Conservation (phyloP, 1,140 invertebrate genomes). For the Chrysopa pallens region DNA sequence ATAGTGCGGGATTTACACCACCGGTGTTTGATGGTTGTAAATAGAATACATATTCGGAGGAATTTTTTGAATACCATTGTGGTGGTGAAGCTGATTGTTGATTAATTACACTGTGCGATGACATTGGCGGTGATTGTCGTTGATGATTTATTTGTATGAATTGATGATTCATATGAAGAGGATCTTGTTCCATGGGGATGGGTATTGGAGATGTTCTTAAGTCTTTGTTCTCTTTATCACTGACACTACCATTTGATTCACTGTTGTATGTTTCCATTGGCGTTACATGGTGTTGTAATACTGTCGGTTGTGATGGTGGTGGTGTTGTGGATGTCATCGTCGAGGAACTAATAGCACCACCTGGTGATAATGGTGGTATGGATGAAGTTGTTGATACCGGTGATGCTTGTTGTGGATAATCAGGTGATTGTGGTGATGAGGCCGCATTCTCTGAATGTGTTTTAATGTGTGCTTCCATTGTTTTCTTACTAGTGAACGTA, state of each 20-base stretch:
- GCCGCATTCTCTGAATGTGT: slow-evolving; percentile 57
- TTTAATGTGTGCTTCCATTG: slow-evolving; percentile 76
- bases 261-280: neutral
- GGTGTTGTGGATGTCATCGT: slow-evolving; percentile 8
- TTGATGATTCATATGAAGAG: neutral
- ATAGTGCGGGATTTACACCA: slow-evolving; percentile 25
- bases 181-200: neutral
- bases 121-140: neutral
- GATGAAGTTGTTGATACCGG: slow-evolving; percentile 14
- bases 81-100: slow-evolving; percentile 3
- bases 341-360: too few species aligned
- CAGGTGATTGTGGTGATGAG: slow-evolving; percentile 17
- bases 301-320: slow-evolving; percentile 8
- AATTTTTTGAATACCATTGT: slow-evolving; percentile 15
- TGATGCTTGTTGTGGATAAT: slow-evolving; percentile 11
- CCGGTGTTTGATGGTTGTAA: neutral
- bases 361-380: neutral
- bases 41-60: neutral
- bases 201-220: slow-evolving; percentile 18
- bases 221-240: slow-evolving; percentile 28
- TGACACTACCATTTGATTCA: slow-evolving; percentile 15
- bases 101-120: too few species aligned
- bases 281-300: neutral
- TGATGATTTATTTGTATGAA: slow-evolving; percentile 2
- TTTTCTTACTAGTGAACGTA: slow-evolving; percentile 76